Evolutionary conservation across 2,888 invertebrate species (phyloP).

Genomic region (Drosophila buzzatii): DNA sequence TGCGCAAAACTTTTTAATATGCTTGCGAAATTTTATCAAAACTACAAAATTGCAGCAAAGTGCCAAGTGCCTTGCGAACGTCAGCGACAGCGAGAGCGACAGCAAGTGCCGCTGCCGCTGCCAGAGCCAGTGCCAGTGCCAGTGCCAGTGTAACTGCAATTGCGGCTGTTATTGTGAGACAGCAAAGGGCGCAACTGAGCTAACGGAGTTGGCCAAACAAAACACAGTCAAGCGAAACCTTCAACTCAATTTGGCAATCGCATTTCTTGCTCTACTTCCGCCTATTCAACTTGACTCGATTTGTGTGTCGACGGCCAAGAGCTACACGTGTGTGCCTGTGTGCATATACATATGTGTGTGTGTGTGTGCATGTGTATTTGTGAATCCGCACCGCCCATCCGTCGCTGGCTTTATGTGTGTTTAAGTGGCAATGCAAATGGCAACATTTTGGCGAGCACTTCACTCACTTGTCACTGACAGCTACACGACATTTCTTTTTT

Average conservation of each 20-base stretch:
- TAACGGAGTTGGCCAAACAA: constrained; percentile 78
- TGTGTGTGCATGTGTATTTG: not conserved
- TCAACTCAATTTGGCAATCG: constrained; percentile 81
- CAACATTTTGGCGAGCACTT: constrained; percentile 77
- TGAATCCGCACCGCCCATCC: constrained; percentile 22
- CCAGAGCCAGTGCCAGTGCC: not conserved
- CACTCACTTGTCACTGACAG: constrained; percentile 66
- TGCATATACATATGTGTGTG: not conserved
- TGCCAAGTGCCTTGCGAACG: constrained; percentile 74
- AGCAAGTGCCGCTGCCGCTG: constrained; percentile 17
- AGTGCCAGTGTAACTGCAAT: constrained; percentile 18
- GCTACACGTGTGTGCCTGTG: constrained; percentile 14
- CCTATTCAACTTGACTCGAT: constrained; percentile 82
- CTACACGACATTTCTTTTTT: constrained; percentile 64
- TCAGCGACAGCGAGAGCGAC: constrained; percentile 26
- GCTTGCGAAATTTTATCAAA: constrained; percentile 83
- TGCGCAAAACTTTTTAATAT: constrained; percentile 82
- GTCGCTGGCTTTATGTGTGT: constrained; percentile 71
- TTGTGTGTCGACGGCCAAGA: constrained; percentile 69
- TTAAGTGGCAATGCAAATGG: constrained; percentile 81
- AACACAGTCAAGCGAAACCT: constrained; percentile 81
- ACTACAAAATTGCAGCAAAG: constrained; percentile 82
- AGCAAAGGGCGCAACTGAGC: constrained; percentile 66
- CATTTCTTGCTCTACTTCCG: constrained; percentile 82
- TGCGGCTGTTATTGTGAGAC: constrained; percentile 32